These are phyloP conservation scores for Ditula angustiorana DNA, from an alignment of 2,888 invertebrate species.

Conservation along the genomic window DNA sequence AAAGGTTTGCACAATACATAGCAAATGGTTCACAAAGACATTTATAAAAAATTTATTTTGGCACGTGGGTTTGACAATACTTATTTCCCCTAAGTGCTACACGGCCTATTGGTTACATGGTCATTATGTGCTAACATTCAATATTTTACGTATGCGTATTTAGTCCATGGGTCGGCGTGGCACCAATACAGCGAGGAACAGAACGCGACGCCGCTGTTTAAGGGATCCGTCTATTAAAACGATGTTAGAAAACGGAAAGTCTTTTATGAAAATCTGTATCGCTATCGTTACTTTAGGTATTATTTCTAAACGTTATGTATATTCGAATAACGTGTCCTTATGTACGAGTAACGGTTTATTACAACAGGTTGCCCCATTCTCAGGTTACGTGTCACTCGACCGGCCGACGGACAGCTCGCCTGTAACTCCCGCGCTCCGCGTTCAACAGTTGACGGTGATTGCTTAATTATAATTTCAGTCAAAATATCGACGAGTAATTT, in stretches of 20 bases:
- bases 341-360: conserved; percentile 28
- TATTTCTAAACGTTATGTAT: conserved; percentile 54
- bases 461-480: conserved; percentile 58
- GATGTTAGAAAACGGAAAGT: conserved; percentile 57
- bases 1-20: conserved; percentile 10
- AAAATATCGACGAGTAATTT: conserved; percentile 18
- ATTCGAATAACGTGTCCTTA: conserved; percentile 51
- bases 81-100: conserved; percentile 32
- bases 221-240: conserved; percentile 53
- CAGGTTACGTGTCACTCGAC: conserved; percentile 1
- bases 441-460: conserved; percentile 51
- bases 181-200: conserved; percentile 38
- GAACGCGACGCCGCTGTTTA: conserved; percentile 52
- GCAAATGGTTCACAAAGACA: conserved; percentile 22
- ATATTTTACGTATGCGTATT: conserved; percentile 66
- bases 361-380: conserved; percentile 15
- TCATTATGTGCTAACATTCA: conserved; percentile 59
- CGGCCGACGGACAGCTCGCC: conserved; percentile 26
- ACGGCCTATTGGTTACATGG: conserved; percentile 53
- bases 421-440: conserved; percentile 53
- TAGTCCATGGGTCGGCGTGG: background rate
- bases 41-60: conserved; percentile 40
- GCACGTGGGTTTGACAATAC: conserved; percentile 37
- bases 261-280: conserved; percentile 55
- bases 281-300: conserved; percentile 56